These are phyloP conservation scores for Sesamia inferens DNA, from an alignment of 2,888 invertebrate genomes.

Conservation along the genomic window DNA sequence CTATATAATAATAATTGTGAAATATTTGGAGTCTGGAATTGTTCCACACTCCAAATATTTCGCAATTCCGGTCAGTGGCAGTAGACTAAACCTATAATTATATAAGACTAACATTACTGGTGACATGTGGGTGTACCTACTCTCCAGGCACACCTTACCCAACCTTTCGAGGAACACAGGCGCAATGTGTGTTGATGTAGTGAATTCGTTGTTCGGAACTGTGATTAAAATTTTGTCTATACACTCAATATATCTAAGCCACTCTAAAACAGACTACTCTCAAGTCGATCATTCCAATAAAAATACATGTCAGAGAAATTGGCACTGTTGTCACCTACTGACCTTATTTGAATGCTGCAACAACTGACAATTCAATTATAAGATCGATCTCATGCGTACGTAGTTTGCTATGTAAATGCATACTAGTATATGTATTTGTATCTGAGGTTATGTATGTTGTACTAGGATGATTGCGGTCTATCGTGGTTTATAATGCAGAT, in stretches of 20 bases:
- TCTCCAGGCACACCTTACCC: too few relatives aligned
- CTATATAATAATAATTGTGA: not conserved
- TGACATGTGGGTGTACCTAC: not conserved
- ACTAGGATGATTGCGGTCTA: not conserved
- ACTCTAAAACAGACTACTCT: not conserved
- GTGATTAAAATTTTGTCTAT: not conserved
- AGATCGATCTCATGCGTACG: slow-evolving; percentile 47
- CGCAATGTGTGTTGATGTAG: too few relatives aligned
- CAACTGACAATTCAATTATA: slow-evolving; percentile 40
- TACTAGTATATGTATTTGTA: not conserved
- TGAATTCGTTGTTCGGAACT: too few relatives aligned
- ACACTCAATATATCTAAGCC: not conserved
- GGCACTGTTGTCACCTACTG: slow-evolving; percentile 33
- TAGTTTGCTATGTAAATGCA: slow-evolving; percentile 25
- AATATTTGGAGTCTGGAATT: not conserved
- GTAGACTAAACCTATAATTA: not conserved
- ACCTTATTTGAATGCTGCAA: slow-evolving; percentile 41
- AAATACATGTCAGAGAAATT: slow-evolving; percentile 25
- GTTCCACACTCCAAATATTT: too few relatives aligned
- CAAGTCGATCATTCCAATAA: slow-evolving; percentile 6
- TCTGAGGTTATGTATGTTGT: not conserved
- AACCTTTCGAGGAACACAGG: too few relatives aligned
- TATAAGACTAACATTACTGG: not conserved
- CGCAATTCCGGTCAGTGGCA: not conserved
- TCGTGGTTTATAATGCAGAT: not conserved